Base-by-base conservation (phyloP, 1,140 invertebrate species). In the Scaptomyza pallida region DNA sequence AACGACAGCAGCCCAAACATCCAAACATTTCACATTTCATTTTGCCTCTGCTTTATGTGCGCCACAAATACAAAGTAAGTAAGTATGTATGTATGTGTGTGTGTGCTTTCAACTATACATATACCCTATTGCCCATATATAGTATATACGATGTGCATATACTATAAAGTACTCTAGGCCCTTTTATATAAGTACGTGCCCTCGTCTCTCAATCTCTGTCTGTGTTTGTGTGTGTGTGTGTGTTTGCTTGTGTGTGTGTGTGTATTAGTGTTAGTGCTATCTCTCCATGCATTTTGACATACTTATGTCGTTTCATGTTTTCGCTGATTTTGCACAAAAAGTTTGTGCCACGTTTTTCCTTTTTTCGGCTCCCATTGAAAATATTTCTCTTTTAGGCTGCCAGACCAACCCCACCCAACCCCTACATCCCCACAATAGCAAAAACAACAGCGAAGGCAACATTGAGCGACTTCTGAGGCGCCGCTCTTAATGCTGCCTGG, bases 241-340 rank as follows among this genome's bases (percentile, higher is more conserved):
- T 75, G 9, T 30, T n/a, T 47, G 13, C n/a, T n/a, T 54, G 30
- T 64, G 62, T 52, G 52, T 40, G 30, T 59, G 17, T 59, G 17
- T 54, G 26, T 48, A 37, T 62, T 35, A 55, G 56, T 70, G 52
- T 35, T 63, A 68, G 54, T 78, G 69, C 73, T 74, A 81, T 85
- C 79, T 89, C 68, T 75, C 51, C 76, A 72, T 86, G 72, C 86
- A 89, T 89, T 89, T 89, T 89, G 85, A 89, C 85, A 89, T 89
- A 89, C 86, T 89, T 89, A 88, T 88, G 82, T 88, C 78, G 82
- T 77, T 82, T 78, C 78, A 86, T 88, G 82, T 86, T 88, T 88
- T 88, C 86, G 82, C 82, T 88, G 82, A 88, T 78, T 88, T 88
- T 72, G 82, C 82, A 82, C 67, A 74, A 82, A 82, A 82, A 78